Conservation (phyloP, 2,797 vertebrate species). For the Psittacula derbiana region DNA sequence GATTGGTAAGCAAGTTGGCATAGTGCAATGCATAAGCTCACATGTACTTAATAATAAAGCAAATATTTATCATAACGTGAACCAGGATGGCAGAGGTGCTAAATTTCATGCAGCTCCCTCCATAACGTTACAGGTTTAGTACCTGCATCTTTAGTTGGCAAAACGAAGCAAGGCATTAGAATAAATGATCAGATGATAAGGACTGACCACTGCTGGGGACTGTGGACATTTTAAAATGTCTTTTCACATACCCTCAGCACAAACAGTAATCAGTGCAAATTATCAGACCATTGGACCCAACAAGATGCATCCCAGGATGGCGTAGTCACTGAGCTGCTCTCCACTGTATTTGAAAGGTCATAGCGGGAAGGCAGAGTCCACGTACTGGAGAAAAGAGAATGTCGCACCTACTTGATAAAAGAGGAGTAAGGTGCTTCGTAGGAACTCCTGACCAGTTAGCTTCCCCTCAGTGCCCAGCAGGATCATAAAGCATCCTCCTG, state of each 20-base stretch:
- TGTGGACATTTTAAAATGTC: background rate
- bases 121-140: background rate
- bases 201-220: background rate
- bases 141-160: background rate
- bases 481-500: background rate
- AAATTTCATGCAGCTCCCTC: background rate
- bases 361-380: background rate
- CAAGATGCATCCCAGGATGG: background rate
- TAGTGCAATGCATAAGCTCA: background rate
- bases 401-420: too few species aligned
- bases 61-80: background rate
- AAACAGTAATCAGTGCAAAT: background rate
- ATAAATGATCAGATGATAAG: background rate
- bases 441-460: background rate
- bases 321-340: background rate
- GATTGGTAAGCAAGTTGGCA: constrained; percentile 83
- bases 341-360: background rate
- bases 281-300: background rate
- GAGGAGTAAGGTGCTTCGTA: background rate
- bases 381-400: background rate
- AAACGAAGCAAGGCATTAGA: background rate
- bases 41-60: background rate
- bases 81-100: background rate
- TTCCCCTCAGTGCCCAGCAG: background rate
- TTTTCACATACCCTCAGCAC: background rate